Percentiles rank a stretch among this genome's conserved stretches.
These are phyloP conservation scores for Cervus canadensis DNA, from an alignment of 2,113 vertebrate species.

Conservation along the genomic window DNA sequence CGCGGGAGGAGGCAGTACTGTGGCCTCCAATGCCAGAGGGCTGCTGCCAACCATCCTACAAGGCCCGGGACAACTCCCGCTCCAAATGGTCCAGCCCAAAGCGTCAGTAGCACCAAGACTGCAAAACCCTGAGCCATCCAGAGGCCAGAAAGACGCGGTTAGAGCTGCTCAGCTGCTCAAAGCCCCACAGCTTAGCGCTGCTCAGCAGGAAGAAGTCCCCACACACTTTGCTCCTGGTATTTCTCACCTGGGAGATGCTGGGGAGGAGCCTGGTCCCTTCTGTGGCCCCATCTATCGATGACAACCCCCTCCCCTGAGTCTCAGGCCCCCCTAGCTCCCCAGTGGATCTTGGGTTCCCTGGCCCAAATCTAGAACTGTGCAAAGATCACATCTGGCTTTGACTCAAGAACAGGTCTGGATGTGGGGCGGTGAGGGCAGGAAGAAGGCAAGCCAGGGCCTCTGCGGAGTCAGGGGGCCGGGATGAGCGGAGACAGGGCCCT, in stretches of 20 bases:
- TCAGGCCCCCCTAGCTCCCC: background rate
- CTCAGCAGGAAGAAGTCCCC: background rate
- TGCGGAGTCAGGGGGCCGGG: background rate
- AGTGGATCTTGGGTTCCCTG: background rate
- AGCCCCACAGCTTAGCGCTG: fast-evolving
- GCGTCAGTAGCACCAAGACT: fast-evolving
- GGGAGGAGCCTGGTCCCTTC: background rate
- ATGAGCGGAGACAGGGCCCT: background rate
- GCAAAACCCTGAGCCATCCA: background rate
- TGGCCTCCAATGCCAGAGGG: background rate
- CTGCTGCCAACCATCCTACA: background rate
- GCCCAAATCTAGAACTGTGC: background rate
- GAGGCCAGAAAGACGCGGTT: background rate
- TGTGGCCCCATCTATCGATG: background rate
- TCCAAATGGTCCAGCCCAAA: fast-evolving
- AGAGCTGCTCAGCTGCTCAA: background rate
- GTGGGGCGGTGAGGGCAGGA: background rate
- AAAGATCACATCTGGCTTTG: background rate
- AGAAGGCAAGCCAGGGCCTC: background rate
- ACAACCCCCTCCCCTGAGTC: background rate
- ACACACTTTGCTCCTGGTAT: no score
- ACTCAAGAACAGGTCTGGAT: background rate
- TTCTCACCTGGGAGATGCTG: background rate
- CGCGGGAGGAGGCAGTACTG: fast-evolving
- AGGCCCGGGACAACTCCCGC: fast-evolving